Evolutionary conservation across 2,888 invertebrate genomes (phyloP).

Genomic region (Patella depressa): DNA sequence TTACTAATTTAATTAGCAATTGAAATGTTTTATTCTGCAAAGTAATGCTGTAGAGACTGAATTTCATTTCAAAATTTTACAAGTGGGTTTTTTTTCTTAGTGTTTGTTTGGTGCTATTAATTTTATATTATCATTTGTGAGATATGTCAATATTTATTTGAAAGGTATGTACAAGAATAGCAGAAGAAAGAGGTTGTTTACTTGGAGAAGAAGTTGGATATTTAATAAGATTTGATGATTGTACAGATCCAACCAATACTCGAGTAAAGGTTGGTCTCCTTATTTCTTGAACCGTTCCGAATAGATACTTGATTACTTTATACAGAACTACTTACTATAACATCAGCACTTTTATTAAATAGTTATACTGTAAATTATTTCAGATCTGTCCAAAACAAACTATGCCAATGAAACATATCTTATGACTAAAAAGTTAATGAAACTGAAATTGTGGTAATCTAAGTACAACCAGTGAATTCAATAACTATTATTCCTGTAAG

Average conservation of each 20-base stretch:
- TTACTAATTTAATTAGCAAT: no score
- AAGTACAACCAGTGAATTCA: no score
- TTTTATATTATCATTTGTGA: background rate
- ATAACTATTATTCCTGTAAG: no score
- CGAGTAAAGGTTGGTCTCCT: constrained; percentile 67
- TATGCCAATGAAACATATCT: background rate
- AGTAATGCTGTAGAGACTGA: no score
- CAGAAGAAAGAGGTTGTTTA: constrained; percentile 85
- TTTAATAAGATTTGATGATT: constrained; percentile 79
- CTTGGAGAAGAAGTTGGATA: constrained; percentile 88
- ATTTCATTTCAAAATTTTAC: no score
- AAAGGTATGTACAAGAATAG: constrained; percentile 85
- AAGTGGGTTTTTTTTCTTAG: no score
- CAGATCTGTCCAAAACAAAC: background rate
- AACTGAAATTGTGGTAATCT: no score
- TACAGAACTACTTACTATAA: no score
- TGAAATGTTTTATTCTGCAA: no score
- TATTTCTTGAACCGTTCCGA: background rate
- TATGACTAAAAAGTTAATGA: no score
- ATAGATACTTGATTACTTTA: background rate
- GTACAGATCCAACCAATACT: constrained; percentile 68
- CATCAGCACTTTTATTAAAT: background rate
- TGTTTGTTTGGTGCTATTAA: background rate
- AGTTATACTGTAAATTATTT: background rate
- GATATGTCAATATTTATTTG: background rate